Evolutionary conservation across 2,797 vertebrate species (phyloP).

Genomic region (Fratercula arctica): DNA sequence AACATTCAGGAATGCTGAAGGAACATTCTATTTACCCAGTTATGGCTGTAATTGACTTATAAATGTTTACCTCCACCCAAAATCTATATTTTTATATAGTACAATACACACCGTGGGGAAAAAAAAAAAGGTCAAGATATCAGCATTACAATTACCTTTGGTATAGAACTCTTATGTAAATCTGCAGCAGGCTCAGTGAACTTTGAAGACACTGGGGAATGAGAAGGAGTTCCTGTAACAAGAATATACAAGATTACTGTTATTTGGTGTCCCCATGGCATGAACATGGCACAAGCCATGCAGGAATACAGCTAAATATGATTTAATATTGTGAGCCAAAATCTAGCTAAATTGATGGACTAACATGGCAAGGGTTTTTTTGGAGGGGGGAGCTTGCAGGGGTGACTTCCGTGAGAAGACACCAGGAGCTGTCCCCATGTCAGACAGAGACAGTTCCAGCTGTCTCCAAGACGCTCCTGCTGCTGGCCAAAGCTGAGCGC

Average conservation of each 20-base stretch:
- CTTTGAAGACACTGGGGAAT: not conserved
- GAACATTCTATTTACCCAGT: not conserved
- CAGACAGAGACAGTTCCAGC: not conserved
- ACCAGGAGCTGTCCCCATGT: not conserved
- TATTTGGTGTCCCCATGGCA: not conserved
- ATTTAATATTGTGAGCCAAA: not conserved
- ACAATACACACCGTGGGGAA: not conserved
- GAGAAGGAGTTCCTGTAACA: slow-evolving; percentile 32
- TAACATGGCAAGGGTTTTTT: not conserved
- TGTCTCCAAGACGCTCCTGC: not conserved
- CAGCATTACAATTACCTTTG: slow-evolving; percentile 51
- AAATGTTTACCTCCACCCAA: not conserved
- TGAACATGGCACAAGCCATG: not conserved
- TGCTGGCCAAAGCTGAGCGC: not conserved
- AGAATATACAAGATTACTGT: not conserved
- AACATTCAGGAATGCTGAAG: not conserved
- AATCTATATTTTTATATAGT: not conserved
- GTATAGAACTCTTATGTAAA: not conserved
- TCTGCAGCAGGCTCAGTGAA: not conserved
- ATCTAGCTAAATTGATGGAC: not conserved
- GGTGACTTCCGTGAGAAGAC: not conserved
- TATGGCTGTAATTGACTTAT: not conserved
- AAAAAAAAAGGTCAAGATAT: not conserved
- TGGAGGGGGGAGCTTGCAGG: not conserved
- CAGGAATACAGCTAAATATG: not conserved